phyloP scores from a whole-genome alignment of 2,888 invertebrate species.

The Emmelina monodactyla region DNA sequence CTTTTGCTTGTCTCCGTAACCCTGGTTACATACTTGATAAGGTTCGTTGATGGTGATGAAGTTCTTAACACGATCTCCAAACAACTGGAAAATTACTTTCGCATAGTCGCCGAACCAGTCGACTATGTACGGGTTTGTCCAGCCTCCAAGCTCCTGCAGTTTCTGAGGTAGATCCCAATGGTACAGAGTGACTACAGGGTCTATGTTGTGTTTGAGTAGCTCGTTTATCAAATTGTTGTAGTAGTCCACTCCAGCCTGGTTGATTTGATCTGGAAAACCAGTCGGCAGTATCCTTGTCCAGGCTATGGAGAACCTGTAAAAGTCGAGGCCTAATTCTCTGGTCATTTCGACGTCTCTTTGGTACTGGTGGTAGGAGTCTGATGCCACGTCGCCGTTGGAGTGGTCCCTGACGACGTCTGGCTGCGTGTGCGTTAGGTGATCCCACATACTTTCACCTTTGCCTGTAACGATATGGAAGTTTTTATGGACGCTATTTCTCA shows the following conservation, averaged over 20 bases:
- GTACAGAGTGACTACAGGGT: slow-evolving; percentile 64
- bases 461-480: too few relatives aligned
- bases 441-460: slow-evolving; percentile 70
- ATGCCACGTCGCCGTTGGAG: slow-evolving; percentile 64
- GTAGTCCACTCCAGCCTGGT: slow-evolving; percentile 41
- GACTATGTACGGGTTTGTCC: slow-evolving; percentile 42
- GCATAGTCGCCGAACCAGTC: slow-evolving; percentile 56
- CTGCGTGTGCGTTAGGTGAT: slow-evolving; percentile 52
- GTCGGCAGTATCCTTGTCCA: slow-evolving; percentile 71
- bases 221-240: slow-evolving; percentile 60
- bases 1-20: slow-evolving; percentile 35
- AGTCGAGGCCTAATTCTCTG: slow-evolving; percentile 46
- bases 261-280: slow-evolving; percentile 60
- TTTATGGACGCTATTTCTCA: too few relatives aligned
- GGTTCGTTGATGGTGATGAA: slow-evolving; percentile 70
- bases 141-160: slow-evolving; percentile 62
- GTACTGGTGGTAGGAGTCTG: slow-evolving; percentile 67
- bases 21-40: slow-evolving; percentile 28
- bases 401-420: slow-evolving; percentile 54
- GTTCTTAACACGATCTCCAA: slow-evolving; percentile 48
- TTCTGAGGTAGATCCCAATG: slow-evolving; percentile 62
- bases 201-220: slow-evolving; percentile 63
- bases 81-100: slow-evolving; percentile 34
- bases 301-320: slow-evolving; percentile 65
- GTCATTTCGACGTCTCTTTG: slow-evolving; percentile 58